These are phyloP conservation scores for Drosophila mayaguana DNA, from an alignment of 2,888 invertebrate species.

Conservation along the genomic window DNA sequence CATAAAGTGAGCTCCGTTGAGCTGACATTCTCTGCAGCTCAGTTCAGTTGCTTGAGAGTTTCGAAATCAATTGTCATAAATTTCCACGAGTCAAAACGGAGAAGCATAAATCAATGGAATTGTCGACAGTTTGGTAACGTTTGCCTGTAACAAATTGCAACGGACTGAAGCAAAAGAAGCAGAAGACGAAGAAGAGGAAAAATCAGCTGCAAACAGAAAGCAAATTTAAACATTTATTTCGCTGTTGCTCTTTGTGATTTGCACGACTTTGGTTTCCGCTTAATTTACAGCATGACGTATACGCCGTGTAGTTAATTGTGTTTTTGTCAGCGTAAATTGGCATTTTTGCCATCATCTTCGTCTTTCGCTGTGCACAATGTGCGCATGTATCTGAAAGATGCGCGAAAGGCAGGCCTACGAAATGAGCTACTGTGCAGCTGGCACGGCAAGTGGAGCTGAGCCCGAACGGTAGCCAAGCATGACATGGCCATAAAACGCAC, in stretches of 20 bases:
- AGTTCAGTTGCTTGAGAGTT: slow-evolving; percentile 34
- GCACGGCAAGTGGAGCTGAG: slow-evolving; percentile 24
- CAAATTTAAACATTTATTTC: slow-evolving; percentile 38
- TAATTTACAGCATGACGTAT: slow-evolving; percentile 49
- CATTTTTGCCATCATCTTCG: slow-evolving; percentile 25
- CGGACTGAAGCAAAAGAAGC: not conserved
- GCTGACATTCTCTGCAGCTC: not conserved
- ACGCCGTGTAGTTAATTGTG: slow-evolving; percentile 65
- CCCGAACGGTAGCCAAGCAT: slow-evolving; percentile 56
- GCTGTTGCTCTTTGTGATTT: slow-evolving; percentile 48
- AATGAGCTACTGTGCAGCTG: slow-evolving; percentile 21
- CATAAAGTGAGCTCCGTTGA: slow-evolving; percentile 14
- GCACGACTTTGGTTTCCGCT: slow-evolving; percentile 70
- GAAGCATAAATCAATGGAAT: slow-evolving; percentile 69
- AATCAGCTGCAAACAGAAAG: slow-evolving; percentile 34
- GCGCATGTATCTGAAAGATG: slow-evolving; percentile 49
- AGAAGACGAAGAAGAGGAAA: slow-evolving; percentile 13
- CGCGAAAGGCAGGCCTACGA: slow-evolving; percentile 20
- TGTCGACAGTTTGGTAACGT: slow-evolving; percentile 64
- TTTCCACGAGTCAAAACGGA: slow-evolving; percentile 40
- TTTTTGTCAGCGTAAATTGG: slow-evolving; percentile 67
- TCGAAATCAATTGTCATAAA: slow-evolving; percentile 65
- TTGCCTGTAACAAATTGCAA: slow-evolving; percentile 19
- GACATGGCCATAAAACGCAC: slow-evolving; percentile 51
- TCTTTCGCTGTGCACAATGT: slow-evolving; percentile 1